Percentiles rank a stretch among this genome's conserved stretches.
Evolutionary conservation across 2,113 vertebrate genomes (phyloP).

Genomic region (Odobenus rosmarus): DNA sequence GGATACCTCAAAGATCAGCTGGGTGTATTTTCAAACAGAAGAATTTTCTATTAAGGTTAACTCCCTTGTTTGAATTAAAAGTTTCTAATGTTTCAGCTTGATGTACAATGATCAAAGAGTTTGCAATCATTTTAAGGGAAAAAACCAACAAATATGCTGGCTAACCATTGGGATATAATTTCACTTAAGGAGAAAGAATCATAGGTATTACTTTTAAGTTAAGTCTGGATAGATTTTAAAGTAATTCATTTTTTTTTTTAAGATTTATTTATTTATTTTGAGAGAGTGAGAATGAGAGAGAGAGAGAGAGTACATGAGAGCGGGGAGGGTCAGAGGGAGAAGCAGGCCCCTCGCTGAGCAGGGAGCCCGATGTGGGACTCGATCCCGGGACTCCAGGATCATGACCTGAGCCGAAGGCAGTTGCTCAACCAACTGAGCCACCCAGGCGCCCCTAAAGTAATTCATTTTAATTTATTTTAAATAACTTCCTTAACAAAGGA

Average conservation of each 20-base stretch:
- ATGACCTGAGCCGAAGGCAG: too few species aligned
- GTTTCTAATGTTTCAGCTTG: slow-evolving; percentile 71
- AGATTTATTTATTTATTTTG: too few species aligned
- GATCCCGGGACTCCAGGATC: too few species aligned
- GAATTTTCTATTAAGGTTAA: slow-evolving; percentile 67
- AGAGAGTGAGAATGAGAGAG: too few species aligned
- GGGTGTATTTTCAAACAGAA: slow-evolving; percentile 79
- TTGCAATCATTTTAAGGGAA: slow-evolving; percentile 33
- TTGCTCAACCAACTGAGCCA: too few species aligned
- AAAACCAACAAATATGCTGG: slow-evolving; percentile 21
- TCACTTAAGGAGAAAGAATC: not conserved
- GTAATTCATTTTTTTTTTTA: not conserved
- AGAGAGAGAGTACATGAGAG: too few species aligned
- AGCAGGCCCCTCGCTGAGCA: too few species aligned
- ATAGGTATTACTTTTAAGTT: not conserved
- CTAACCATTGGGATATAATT: slow-evolving; percentile 22
- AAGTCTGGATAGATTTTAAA: not conserved
- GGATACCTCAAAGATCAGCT: slow-evolving; percentile 72
- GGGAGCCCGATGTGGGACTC: too few species aligned
- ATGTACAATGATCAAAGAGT: slow-evolving; percentile 39
- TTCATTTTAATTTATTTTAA: not conserved
- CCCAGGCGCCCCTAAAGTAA: too few species aligned
- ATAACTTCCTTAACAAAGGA: slow-evolving; percentile 17
- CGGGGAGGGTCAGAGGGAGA: too few species aligned
- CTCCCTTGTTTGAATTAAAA: slow-evolving; percentile 74